Conservation (phyloP, 2,797 vertebrate species). For the Aulostomus chinensis region DNA sequence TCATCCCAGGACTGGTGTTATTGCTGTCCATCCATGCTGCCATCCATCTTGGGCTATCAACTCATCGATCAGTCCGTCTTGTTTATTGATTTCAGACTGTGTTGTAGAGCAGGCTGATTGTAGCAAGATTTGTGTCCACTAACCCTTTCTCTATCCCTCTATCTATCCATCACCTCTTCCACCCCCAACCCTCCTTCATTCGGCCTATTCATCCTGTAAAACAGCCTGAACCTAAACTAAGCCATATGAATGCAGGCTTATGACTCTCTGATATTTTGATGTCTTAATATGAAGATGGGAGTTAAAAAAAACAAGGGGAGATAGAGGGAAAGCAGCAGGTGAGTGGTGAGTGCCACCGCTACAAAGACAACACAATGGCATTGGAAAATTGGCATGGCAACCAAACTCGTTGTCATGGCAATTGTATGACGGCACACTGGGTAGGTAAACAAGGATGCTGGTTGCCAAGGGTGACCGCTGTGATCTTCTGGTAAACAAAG, state of each 20-base stretch:
- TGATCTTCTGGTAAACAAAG: conserved; percentile 76
- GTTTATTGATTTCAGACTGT: conserved; percentile 73
- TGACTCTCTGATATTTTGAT: no score
- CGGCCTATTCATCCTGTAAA: conserved; percentile 50
- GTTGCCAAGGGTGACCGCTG: conserved; percentile 77
- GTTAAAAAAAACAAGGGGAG: no score
- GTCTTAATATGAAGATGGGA: conserved; percentile 1
- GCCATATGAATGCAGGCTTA: no score
- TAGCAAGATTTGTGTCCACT: conserved; percentile 70
- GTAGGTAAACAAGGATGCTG: conserved; percentile 84
- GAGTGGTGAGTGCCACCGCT: conserved; percentile 63
- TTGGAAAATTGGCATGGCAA: conserved; percentile 85
- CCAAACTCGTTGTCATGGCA: conserved; percentile 83
- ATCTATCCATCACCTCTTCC: conserved; percentile 67
- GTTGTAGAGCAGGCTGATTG: conserved; percentile 68
- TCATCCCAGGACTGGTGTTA: conserved; percentile 38
- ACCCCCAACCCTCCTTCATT: conserved; percentile 67
- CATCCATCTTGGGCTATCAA: conserved; percentile 65
- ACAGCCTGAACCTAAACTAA: conserved; percentile 36
- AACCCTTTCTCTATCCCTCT: conserved; percentile 58
- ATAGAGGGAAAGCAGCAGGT: conserved; percentile 53
- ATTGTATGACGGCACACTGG: conserved; percentile 84
- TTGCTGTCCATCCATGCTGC: conserved; percentile 50
- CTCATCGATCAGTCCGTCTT: conserved; percentile 75
- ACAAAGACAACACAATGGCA: conserved; percentile 76